Base-by-base conservation (phyloP, 2,797 vertebrate genomes). In the Hippopotamyrus pictus region DNA sequence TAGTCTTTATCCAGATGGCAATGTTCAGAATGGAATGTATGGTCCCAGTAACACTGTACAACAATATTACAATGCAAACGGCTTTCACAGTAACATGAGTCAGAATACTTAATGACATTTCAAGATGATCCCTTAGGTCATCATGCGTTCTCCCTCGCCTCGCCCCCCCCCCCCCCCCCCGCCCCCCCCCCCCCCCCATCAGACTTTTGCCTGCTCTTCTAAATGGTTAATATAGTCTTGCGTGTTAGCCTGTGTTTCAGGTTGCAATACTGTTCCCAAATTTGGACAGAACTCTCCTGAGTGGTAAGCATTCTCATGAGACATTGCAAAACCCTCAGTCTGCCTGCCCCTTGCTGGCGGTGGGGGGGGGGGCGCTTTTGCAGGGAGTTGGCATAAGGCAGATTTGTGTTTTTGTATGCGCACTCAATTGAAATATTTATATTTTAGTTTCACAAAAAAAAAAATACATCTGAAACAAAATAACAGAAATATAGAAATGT, bases 301-400 rank as follows among this genome's bases (percentile, higher is more conserved):
- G 22, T 22, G 19, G 3, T 44, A n/a, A 62, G 9, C 57, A 53
- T 59, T 59, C 88, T 88, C 76, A 53, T 85, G 69, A 79, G 19
- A 79, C 37, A 79, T n/a, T 44, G 73, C 33, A 44, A 79, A 79
- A 44, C 17, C 33, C 46, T 79, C 37, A 86, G 41, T 79, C 84
- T 87, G 88, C 87, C 89, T 90, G 7, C 46, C 46, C 50, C 50
- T 89, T 76, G 88, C 88, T 89, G 76, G 50, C 53, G 33, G 3
- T 12, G 50, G 12, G 1, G 17, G 54, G 54, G 54, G 19, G 54
- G 53, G 19, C 17, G 53, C 1, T 57, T 19, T 57, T 6, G 5
- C 19, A 57, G 59, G 46, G 29, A 25, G 79, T 88, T 44, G 59
- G 9, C 54, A 50, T n/a, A 5, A n/a, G 37, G 59, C 50, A 12